Conservation (phyloP, 2,113 vertebrate species). For the Clarias batrachus region DNA sequence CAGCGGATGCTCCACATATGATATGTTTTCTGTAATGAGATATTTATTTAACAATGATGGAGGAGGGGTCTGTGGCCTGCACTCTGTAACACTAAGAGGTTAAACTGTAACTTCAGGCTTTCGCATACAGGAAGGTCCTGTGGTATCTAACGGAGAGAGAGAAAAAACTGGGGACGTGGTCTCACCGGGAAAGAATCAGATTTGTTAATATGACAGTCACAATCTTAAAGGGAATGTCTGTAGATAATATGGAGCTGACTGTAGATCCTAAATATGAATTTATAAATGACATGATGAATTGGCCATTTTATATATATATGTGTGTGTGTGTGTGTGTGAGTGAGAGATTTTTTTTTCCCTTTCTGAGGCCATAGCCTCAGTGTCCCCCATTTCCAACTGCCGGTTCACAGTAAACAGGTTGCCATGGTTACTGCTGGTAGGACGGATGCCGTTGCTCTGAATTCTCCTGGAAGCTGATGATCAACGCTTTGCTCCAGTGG, state of each 20-base stretch:
- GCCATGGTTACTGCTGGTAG: slow-evolving; percentile 30
- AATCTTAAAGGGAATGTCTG: neutral
- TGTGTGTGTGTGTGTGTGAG: neutral
- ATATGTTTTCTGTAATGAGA: no score
- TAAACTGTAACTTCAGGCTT: neutral
- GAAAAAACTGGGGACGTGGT: neutral
- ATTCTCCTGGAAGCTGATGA: slow-evolving; percentile 12
- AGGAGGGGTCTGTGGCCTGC: neutral
- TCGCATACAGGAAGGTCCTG: neutral
- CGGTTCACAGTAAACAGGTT: slow-evolving; percentile 25
- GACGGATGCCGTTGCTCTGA: neutral
- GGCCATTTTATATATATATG: neutral
- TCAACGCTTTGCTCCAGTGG: slow-evolving; percentile 4
- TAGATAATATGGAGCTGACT: neutral
- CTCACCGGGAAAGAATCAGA: neutral
- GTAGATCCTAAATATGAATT: neutral
- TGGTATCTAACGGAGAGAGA: neutral
- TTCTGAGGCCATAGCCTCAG: slow-evolving; percentile 8
- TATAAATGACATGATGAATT: neutral
- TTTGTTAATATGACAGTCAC: neutral
- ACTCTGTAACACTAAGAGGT: neutral
- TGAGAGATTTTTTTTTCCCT: neutral
- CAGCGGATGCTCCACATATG: no score
- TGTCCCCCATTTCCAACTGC: slow-evolving; percentile 1
- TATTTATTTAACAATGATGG: no score